phyloP scores from a whole-genome alignment of 2,797 vertebrate species.

The Chloroceryle amazona region DNA sequence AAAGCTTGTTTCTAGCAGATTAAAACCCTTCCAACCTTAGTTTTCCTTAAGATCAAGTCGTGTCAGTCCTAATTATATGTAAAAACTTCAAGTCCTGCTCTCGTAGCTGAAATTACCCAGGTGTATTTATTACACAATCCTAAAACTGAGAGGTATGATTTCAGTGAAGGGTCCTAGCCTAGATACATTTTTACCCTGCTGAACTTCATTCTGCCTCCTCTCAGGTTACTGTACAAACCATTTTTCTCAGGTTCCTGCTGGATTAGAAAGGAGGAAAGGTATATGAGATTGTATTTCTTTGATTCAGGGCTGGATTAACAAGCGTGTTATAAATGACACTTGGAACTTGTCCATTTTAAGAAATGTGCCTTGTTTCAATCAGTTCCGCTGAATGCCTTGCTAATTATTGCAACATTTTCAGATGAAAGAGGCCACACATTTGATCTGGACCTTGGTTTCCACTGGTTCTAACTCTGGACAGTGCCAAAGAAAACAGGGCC shows the following conservation, averaged over 20 bases:
- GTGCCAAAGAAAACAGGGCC: slow-evolving; percentile 50
- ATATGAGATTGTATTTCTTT: background rate
- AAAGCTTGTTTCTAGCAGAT: background rate
- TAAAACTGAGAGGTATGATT: background rate
- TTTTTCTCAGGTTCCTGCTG: background rate
- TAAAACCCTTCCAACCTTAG: background rate
- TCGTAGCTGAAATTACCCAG: background rate
- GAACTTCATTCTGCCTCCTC: background rate
- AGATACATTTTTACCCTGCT: background rate
- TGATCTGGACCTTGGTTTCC: background rate
- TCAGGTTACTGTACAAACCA: background rate
- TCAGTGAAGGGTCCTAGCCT: background rate
- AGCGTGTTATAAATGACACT: background rate
- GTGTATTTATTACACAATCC: background rate
- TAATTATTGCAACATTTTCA: background rate
- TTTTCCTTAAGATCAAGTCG: background rate
- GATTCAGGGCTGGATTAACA: background rate
- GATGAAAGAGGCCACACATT: slow-evolving; percentile 16
- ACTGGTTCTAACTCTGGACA: background rate
- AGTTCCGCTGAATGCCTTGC: slow-evolving; percentile 30
- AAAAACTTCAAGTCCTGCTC: background rate
- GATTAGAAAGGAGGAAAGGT: background rate
- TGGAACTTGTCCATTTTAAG: slow-evolving; percentile 19
- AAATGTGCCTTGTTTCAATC: slow-evolving; percentile 37
- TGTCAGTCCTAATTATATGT: background rate